Base-by-base conservation (phyloP, 2,797 vertebrate genomes). In the Ctenochaetus hawaiiensis region DNA sequence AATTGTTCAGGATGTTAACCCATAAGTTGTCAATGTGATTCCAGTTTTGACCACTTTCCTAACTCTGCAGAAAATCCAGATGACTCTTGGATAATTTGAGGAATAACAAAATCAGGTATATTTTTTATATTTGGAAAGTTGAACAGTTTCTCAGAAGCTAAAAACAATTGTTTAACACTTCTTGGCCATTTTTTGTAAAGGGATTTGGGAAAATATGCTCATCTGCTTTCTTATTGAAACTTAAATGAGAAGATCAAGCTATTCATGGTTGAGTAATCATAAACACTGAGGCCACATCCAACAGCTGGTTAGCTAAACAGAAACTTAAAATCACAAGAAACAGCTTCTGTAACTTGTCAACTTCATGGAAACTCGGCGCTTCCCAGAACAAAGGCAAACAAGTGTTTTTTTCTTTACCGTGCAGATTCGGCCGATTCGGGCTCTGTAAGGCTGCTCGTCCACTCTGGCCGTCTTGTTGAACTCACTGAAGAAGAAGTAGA, bases 401-500 rank as follows among this genome's bases (percentile, higher is more conserved):
- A 34, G 30, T 34, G 30, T 6, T 34, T 26, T 34, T 34, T 34
- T 34, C 30, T 22, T 85, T 90, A 96, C 96, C 90, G 92, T 95
- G 91, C 96, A 96, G 75, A 96, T 80, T 0, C 95, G 91, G 2
- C 94, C 96, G 0, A 96, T 94, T 22, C 93, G 93, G 0, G 96
- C 95, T 72, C 91, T 89, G 90, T 93, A 94, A 0, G 95, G 95
- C 70, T 96, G 94, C 82, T 95, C 95, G 5, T 96, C 96, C 81
- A 95, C 83, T 41, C 87, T 67, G 22, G 93, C 93, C 0, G 95
- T 93, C 56, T 91, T 93, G 92, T 96, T 96, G 82, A 95, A 23
- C 83, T 96, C 96, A 0, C 93, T 96, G 90, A 96, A 96, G 91
- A 96, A 96, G 90, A 96, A 95, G 80, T 96, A 96, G 44, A 96